Evolutionary conservation across 2,113 vertebrate species (phyloP).

Genomic region (Thymallus thymallus): DNA sequence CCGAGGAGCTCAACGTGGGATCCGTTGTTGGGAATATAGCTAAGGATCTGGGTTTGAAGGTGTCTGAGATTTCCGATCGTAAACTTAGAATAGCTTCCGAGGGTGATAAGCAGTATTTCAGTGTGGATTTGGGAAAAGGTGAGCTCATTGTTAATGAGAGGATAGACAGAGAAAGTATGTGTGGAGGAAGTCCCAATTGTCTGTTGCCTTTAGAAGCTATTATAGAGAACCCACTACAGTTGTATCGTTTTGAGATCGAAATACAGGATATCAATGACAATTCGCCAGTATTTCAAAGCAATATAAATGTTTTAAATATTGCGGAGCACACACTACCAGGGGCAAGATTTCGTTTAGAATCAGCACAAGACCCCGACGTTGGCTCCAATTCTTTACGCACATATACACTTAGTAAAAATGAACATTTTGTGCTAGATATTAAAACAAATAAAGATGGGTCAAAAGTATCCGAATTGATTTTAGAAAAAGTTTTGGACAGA

Average conservation of each 20-base stretch:
- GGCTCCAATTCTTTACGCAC: constrained; percentile 49
- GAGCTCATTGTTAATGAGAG: constrained; percentile 50
- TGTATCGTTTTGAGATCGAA: constrained; percentile 70
- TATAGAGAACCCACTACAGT: constrained; percentile 56
- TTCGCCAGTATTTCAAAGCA: constrained; percentile 65
- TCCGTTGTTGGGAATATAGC: constrained; percentile 72
- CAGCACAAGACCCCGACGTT: constrained; percentile 52
- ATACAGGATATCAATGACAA: constrained; percentile 74
- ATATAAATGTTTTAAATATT: constrained; percentile 64
- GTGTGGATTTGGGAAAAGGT: constrained; percentile 56
- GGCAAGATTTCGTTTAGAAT: constrained; percentile 52
- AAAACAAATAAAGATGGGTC: constrained; percentile 52
- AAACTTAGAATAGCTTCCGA: constrained; percentile 74
- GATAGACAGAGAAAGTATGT: constrained; percentile 61
- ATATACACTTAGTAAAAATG: constrained; percentile 52
- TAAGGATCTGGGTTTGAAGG: constrained; percentile 75
- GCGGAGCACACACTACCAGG: constrained; percentile 64
- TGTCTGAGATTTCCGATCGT: constrained; percentile 71
- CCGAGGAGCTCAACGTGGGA: constrained; percentile 70
- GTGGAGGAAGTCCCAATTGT: constrained; percentile 48
- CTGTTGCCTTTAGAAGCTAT: constrained; percentile 59
- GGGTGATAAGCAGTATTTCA: constrained; percentile 76
- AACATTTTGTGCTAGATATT: constrained; percentile 45
- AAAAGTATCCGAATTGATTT: constrained; percentile 54
- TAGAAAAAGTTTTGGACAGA: constrained; percentile 56